Evolutionary conservation across 2,797 vertebrate genomes (phyloP).

Genomic region (Clarias platycephalus): DNA sequence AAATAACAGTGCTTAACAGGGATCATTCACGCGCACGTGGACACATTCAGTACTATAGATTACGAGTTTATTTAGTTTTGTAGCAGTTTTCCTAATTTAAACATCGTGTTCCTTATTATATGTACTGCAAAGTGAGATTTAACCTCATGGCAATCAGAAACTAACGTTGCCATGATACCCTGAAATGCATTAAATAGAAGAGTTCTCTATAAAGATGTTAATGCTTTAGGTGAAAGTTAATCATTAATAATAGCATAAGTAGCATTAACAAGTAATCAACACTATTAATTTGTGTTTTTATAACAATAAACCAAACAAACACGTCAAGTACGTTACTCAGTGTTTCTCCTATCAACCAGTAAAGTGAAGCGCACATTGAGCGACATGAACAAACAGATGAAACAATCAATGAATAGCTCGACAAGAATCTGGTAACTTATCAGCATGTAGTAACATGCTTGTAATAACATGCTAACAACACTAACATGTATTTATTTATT

Average conservation of each 20-base stretch:
- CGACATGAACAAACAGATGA: background rate
- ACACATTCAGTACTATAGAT: background rate
- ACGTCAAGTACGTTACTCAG: background rate
- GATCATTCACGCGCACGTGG: background rate
- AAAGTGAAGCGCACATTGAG: background rate
- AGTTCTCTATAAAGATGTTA: background rate
- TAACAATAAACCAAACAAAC: background rate
- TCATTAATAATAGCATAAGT: background rate
- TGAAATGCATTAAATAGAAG: background rate
- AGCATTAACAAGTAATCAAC: too few relatives aligned
- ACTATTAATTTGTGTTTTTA: background rate
- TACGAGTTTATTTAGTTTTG: background rate
- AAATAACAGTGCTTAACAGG: conserved; percentile 26
- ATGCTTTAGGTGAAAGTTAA: background rate
- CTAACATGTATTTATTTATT: background rate
- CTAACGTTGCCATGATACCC: too few relatives aligned
- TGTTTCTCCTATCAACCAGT: background rate
- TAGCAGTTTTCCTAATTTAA: background rate
- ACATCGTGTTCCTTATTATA: background rate
- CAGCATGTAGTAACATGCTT: background rate
- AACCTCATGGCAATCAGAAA: background rate
- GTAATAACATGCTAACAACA: too few relatives aligned
- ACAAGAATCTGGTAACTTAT: background rate
- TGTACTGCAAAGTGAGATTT: background rate
- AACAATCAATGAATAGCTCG: background rate